A percentile compares a stretch with the other conserved stretches of the same genome.
Conservation (phyloP, 2,113 vertebrate species). For the Sinocyclocheilus anshuiensis region DNA sequence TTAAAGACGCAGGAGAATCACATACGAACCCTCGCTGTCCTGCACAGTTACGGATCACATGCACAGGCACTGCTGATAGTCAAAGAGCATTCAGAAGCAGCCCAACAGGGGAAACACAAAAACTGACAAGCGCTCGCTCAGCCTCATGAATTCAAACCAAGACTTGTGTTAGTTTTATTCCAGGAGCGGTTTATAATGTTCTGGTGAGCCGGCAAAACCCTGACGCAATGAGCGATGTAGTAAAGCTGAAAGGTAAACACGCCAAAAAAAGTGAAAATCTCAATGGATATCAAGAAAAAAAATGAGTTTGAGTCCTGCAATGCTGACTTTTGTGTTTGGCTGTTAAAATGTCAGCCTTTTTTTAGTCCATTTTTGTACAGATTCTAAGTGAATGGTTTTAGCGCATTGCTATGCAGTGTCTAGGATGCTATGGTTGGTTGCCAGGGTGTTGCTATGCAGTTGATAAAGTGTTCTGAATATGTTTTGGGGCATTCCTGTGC, state of each 20-base stretch:
- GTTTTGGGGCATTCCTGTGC: too few species aligned
- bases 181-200: neutral
- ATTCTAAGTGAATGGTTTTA: neutral
- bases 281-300: neutral
- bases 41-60: constrained; percentile 1
- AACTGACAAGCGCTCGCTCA: neutral
- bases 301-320: neutral
- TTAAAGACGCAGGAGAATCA: neutral
- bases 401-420: neutral
- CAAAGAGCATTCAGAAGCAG: neutral
- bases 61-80: neutral
- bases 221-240: neutral
- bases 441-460: neutral
- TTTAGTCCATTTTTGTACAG: neutral
- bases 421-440: neutral
- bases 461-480: too few species aligned
- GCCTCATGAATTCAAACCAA: neutral
- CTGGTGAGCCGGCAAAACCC: neutral
- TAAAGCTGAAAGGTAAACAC: neutral
- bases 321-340: neutral
- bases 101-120: neutral
- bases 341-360: neutral
- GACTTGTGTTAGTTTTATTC: neutral
- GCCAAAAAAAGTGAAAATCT: neutral
- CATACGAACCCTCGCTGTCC: neutral